A percentile compares a stretch with the other conserved stretches of the same genome.
phyloP scores from a whole-genome alignment of 2,797 vertebrate genomes.

The Onychomys arenicola region DNA sequence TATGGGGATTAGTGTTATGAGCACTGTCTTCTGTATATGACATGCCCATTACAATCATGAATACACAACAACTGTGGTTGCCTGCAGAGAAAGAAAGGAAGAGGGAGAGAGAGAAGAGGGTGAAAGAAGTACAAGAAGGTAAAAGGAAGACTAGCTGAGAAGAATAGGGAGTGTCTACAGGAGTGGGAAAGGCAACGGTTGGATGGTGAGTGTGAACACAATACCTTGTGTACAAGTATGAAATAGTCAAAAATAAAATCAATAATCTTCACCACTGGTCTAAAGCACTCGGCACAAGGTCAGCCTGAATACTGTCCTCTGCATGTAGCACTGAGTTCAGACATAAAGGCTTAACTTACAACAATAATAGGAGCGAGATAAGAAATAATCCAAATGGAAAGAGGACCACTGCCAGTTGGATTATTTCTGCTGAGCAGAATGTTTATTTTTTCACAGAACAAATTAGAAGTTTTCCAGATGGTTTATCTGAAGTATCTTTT shows the following conservation, averaged over 20 bases:
- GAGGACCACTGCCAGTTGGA: conserved; percentile 62
- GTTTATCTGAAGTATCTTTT: conserved; percentile 80
- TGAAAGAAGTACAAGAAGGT: not conserved
- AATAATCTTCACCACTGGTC: not conserved
- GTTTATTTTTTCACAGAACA: conserved; percentile 77
- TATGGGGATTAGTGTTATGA: not conserved
- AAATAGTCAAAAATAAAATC: not conserved
- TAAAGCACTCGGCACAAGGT: conserved; percentile 15
- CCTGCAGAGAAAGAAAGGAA: too few relatives aligned
- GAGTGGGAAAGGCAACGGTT: not conserved
- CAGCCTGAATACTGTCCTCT: not conserved
- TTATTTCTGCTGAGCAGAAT: conserved; percentile 78
- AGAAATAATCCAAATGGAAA: conserved; percentile 72
- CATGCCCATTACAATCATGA: not conserved
- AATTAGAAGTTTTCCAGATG: conserved; percentile 80
- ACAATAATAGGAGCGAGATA: conserved; percentile 63
- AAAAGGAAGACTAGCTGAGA: not conserved
- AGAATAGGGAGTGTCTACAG: not conserved
- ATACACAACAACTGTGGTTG: not conserved
- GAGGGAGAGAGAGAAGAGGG: not conserved
- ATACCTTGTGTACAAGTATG: not conserved
- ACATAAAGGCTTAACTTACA: conserved; percentile 66
- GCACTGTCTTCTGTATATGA: not conserved
- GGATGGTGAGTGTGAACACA: not conserved
- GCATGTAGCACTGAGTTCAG: conserved; percentile 25